phyloP scores from a whole-genome alignment of 2,888 invertebrate genomes.

The Lottia gigantea region DNA sequence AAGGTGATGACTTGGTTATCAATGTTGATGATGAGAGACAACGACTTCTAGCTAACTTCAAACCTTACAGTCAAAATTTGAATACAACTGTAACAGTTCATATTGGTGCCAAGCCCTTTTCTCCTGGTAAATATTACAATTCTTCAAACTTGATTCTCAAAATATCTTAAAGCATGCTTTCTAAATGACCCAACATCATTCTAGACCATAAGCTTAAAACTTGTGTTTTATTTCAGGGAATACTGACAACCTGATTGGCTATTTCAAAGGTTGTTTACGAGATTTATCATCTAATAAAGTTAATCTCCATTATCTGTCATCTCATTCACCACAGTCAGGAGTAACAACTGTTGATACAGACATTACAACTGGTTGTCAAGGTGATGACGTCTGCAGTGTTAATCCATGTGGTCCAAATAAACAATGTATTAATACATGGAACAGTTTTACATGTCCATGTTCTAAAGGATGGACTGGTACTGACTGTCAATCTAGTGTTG shows the following conservation, averaged over 20 bases:
- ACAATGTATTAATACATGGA: slow-evolving; percentile 56
- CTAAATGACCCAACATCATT: no score
- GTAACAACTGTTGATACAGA: slow-evolving; percentile 30
- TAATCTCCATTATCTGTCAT: slow-evolving; percentile 30
- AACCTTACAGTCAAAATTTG: slow-evolving; percentile 35
- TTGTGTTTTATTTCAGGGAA: slow-evolving; percentile 39
- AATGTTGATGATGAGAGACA: slow-evolving; percentile 31
- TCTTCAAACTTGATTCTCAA: no score
- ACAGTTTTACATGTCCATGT: slow-evolving; percentile 52
- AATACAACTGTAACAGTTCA: slow-evolving; percentile 38
- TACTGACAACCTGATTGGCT: slow-evolving; percentile 40
- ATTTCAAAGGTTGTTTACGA: slow-evolving; percentile 58
- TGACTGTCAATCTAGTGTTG: slow-evolving; percentile 46
- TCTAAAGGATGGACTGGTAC: slow-evolving; percentile 57
- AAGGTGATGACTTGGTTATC: slow-evolving; percentile 29
- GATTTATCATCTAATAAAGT: slow-evolving; percentile 49
- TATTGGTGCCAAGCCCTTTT: slow-evolving; percentile 53
- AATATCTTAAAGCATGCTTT: no score
- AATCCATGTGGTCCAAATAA: slow-evolving; percentile 53
- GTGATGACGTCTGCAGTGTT: slow-evolving; percentile 48
- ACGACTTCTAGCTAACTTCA: slow-evolving; percentile 34
- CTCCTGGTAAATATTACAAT: slow-evolving; percentile 32
- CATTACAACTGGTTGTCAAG: slow-evolving; percentile 46
- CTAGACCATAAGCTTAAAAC: neutral
- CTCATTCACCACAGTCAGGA: slow-evolving; percentile 27